A percentile compares a stretch with the other conserved stretches of the same genome.
These are phyloP conservation scores for Eueides isabella DNA, from an alignment of 1,140 invertebrate species.

Conservation along the genomic window DNA sequence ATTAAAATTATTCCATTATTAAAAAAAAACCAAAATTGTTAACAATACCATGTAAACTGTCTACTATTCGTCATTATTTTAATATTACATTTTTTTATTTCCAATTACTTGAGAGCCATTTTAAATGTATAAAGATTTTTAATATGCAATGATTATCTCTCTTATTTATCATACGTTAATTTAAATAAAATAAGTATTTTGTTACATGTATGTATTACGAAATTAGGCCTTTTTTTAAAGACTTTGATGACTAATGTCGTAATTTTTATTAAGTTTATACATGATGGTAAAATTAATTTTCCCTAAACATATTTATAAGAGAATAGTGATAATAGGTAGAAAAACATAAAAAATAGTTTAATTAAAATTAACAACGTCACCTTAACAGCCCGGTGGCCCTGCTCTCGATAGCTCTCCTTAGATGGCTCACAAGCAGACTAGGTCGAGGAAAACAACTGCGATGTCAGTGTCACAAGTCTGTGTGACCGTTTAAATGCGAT, in stretches of 20 bases:
- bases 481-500: conserved; percentile 27
- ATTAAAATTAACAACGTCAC: conserved; percentile 67
- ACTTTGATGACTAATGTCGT: not conserved
- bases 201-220: not conserved
- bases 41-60: not conserved
- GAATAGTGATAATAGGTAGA: not conserved
- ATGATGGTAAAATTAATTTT: too few species aligned
- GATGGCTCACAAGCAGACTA: conserved; percentile 79
- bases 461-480: conserved; percentile 76
- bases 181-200: not conserved
- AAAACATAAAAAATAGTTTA: conserved; percentile 24
- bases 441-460: conserved; percentile 79
- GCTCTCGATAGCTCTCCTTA: conserved; percentile 80
- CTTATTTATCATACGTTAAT: not conserved
- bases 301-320: not conserved
- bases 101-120: not conserved
- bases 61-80: not conserved
- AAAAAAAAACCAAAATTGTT: not conserved
- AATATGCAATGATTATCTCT: not conserved
- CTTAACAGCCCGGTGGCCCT: conserved; percentile 77
- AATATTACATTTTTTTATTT: not conserved
- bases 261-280: not conserved
- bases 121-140: not conserved
- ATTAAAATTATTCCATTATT: not conserved
- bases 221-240: not conserved